A percentile compares a stretch with the other conserved stretches of the same genome.
Conservation (phyloP, 2,797 vertebrate genomes). For the Notolepis coatsorum region DNA sequence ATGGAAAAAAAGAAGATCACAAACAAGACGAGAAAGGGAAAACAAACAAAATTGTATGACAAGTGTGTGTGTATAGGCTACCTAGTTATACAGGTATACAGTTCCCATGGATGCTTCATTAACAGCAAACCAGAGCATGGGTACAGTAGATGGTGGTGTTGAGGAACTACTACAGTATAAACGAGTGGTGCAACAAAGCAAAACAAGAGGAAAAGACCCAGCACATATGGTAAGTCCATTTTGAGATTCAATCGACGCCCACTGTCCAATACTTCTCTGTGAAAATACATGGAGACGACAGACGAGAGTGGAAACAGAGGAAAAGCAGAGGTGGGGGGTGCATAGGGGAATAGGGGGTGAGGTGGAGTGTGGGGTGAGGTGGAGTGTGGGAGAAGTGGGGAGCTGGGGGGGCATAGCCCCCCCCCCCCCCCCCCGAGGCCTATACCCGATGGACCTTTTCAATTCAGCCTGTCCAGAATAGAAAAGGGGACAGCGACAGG, state of each 20-base stretch:
- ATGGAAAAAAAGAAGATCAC: not conserved
- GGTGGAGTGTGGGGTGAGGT: not conserved
- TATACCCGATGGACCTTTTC: slow-evolving; percentile 52
- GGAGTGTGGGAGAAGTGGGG: not conserved
- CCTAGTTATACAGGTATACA: no score
- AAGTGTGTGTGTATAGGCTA: no score
- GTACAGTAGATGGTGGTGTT: not conserved
- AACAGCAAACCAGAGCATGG: slow-evolving; percentile 9
- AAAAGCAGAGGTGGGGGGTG: slow-evolving; percentile 1
- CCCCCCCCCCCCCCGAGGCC: slow-evolving; percentile 23
- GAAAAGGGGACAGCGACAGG: slow-evolving; percentile 48
- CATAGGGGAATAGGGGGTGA: not conserved
- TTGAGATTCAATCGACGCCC: slow-evolving; percentile 2
- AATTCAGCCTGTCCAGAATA: slow-evolving; percentile 55
- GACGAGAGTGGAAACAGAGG: not conserved
- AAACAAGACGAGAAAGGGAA: not conserved
- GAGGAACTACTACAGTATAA: not conserved
- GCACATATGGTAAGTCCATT: slow-evolving; percentile 14
- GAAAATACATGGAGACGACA: slow-evolving; percentile 1
- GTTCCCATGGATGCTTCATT: slow-evolving; percentile 50
- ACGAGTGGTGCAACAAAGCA: not conserved
- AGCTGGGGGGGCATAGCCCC: slow-evolving; percentile 19
- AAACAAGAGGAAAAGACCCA: not conserved
- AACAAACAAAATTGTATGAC: no score
- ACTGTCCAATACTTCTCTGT: slow-evolving; percentile 3